Evolutionary conservation across 2,797 vertebrate species (phyloP).

Genomic region (Apogon hyalosoma): DNA sequence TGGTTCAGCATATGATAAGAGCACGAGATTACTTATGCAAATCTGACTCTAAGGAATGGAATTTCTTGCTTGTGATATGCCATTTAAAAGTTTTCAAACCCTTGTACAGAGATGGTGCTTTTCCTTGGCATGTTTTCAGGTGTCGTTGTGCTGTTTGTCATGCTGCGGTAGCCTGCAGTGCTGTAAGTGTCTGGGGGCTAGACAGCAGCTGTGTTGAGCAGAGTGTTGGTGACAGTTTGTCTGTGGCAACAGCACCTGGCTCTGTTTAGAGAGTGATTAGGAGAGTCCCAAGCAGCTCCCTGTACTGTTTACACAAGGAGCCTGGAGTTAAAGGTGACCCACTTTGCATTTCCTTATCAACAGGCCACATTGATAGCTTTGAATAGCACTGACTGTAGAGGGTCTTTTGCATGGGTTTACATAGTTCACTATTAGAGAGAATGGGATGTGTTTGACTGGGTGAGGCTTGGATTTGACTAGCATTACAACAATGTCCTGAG

Average conservation of each 20-base stretch:
- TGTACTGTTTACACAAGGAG: conserved; percentile 81
- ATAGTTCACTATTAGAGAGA: conserved; percentile 72
- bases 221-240: conserved; percentile 84
- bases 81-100: conserved; percentile 41
- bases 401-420: conserved; percentile 85
- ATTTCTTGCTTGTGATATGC: conserved; percentile 35
- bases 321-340: conserved; percentile 82
- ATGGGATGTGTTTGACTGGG: conserved; percentile 77
- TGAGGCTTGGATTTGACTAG: conserved; percentile 73
- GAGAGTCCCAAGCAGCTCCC: conserved; percentile 81
- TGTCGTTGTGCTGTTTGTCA: conserved; percentile 71
- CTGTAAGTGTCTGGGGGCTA: conserved; percentile 73
- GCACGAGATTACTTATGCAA: conserved; percentile 51
- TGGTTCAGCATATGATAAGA: conserved; percentile 46
- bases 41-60: conserved; percentile 37
- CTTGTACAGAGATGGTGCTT: conserved; percentile 23
- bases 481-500: conserved; percentile 75
- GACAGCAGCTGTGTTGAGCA: conserved; percentile 80
- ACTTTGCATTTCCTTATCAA: conserved; percentile 86
- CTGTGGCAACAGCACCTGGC: conserved; percentile 84
- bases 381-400: conserved; percentile 77
- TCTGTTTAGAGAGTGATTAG: conserved; percentile 86
- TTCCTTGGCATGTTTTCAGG: conserved; percentile 71
- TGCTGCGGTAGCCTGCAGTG: conserved; percentile 73
- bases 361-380: conserved; percentile 78